Base-by-base conservation (phyloP, 2,888 invertebrate genomes). In the Plusia festucae region DNA sequence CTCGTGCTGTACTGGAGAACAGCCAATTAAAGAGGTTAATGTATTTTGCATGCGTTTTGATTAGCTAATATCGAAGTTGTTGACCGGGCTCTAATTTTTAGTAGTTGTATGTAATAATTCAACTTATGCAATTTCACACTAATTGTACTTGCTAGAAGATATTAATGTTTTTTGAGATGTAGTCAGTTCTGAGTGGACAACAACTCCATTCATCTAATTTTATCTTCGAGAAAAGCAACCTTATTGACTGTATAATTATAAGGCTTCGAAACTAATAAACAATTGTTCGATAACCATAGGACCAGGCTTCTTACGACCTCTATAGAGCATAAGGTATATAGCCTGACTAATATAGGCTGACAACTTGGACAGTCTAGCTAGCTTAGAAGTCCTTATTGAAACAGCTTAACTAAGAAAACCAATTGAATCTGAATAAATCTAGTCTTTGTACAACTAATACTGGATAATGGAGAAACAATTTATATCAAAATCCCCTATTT, bases 1-100 rank as follows among this genome's bases (percentile, higher is more conserved):
- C 80, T 73, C 71, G 74, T 60, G 58, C 71, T 16, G 82, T 84
- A 82, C 88, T 85, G 82, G 86, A 90, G 93, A 91, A 91, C 91
- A 85, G 88, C 81, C 92, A 94, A 95, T 94, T 94, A 94, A 92
- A 91, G 93, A 90, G 91, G 82, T 85, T 90, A 91, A 91, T 93
- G 90, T 88, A 93, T 93, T 91, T 91, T 92, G 92, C 88, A 93
- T 93, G 90, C 80, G 85, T 77, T 84, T 82, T 83, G 78, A 75
- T 79, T 76, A 69, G 72, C 75, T 79, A 83, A 85, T 88, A 84
- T 82, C 68, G 69, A 63, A 61, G 75, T 79, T 62, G 65, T 56
- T 7, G n/a, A 6, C n/a, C n/a, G n/a, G 40, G 13, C 0, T 0
- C 2, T 34, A 9, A 30, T 30, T 30, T 30, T 30, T 7, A 27